phyloP scores from a whole-genome alignment of 1,140 invertebrate species.

The Batillaria attramentaria region DNA sequence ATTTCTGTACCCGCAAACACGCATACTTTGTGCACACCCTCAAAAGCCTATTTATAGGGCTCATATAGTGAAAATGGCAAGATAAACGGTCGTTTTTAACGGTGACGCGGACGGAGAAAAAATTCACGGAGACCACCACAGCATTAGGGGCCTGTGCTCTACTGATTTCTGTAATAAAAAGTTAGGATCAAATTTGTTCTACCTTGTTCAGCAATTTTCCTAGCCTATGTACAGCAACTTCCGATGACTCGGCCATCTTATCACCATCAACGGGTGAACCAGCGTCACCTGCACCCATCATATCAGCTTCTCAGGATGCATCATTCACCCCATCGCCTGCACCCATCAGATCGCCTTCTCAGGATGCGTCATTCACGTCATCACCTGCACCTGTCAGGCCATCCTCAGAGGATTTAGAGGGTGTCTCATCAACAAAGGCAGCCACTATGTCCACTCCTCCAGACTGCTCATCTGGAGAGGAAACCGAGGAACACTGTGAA shows the following conservation, averaged over 20 bases:
- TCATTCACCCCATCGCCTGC: background rate
- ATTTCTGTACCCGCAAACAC: no score
- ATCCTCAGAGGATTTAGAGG: background rate
- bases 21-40: no score
- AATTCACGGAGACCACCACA: no score
- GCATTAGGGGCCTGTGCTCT: no score
- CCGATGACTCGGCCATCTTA: background rate
- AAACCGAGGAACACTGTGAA: background rate
- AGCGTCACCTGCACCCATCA: background rate
- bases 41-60: no score
- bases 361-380: background rate
- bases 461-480: background rate
- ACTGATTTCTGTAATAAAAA: no score
- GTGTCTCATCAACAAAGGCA: background rate
- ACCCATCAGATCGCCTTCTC: background rate
- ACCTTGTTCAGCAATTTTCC: no score
- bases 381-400: background rate
- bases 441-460: background rate
- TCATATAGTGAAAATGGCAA: no score
- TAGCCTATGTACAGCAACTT: background rate
- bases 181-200: no score
- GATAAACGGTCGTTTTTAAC: no score
- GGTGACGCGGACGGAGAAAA: no score
- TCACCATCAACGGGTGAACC: background rate
- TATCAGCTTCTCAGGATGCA: background rate